A percentile compares a stretch with the other conserved stretches of the same genome.
Evolutionary conservation across 2,797 vertebrate species (phyloP).

Genomic region (Pseudomugil gertrudae): DNA sequence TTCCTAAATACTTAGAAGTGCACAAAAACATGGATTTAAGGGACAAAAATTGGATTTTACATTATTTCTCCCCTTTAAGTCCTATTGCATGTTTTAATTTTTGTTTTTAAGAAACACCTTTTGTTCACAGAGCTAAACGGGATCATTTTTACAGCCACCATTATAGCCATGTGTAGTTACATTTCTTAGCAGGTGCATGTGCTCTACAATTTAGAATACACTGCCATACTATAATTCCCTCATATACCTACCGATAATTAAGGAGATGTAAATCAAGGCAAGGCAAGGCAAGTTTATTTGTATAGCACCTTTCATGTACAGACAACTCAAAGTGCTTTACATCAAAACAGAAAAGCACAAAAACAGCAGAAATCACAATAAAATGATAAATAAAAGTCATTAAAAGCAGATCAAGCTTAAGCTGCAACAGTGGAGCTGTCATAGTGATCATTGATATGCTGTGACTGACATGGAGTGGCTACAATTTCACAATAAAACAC

Average conservation of each 20-base stretch:
- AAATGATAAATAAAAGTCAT: too few relatives aligned
- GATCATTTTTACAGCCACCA: background rate
- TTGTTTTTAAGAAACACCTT: background rate
- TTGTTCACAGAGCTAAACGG: background rate
- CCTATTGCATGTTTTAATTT: background rate
- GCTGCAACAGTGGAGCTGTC: constrained; percentile 2
- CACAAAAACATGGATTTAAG: too few relatives aligned
- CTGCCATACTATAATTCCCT: background rate
- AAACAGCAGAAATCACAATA: too few relatives aligned
- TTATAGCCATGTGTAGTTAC: background rate
- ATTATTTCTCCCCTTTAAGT: too few relatives aligned
- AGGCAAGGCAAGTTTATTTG: too few relatives aligned
- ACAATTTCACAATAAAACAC: constrained; percentile 43
- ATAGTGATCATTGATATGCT: constrained; percentile 42
- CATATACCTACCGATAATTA: background rate
- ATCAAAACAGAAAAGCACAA: too few relatives aligned
- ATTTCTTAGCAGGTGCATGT: background rate
- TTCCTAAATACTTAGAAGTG: too few relatives aligned
- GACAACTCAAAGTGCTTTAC: too few relatives aligned
- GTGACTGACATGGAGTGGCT: constrained; percentile 15
- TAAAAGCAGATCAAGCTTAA: too few relatives aligned
- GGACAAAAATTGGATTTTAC: too few relatives aligned
- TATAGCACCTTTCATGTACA: too few relatives aligned
- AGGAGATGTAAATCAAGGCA: background rate
- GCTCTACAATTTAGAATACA: background rate